A percentile compares a stretch with the other conserved stretches of the same genome.
These are phyloP conservation scores for Rhynchotus rufescens DNA, from an alignment of 2,797 vertebrate genomes.

Conservation along the genomic window DNA sequence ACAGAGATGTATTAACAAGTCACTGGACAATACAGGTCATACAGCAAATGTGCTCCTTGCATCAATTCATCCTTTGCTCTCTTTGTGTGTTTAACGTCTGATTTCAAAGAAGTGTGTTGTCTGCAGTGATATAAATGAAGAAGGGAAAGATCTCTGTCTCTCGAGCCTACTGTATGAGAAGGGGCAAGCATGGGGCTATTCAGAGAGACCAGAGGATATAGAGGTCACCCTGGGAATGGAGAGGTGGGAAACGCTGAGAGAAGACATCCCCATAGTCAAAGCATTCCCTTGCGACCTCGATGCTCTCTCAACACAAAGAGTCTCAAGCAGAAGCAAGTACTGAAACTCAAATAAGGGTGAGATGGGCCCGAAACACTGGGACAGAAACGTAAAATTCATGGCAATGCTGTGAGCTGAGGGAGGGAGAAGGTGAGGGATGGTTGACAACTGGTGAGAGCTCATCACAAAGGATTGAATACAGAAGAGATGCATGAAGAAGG, in stretches of 20 bases:
- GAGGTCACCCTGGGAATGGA: neutral
- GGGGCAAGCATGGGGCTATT: neutral
- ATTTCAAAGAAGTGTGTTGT: neutral
- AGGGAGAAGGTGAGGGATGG: fast-evolving
- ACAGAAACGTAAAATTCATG: fast-evolving
- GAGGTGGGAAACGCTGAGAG: neutral
- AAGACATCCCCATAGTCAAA: neutral
- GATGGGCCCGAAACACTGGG: neutral
- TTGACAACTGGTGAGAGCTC: neutral
- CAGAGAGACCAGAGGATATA: neutral
- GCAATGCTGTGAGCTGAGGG: fast-evolving
- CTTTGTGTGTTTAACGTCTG: neutral
- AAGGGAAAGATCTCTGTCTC: neutral
- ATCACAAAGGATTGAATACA: neutral
- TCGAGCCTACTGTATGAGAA: fast-evolving
- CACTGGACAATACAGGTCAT: constrained; percentile 26
- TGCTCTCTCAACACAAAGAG: fast-evolving
- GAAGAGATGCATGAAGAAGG: fast-evolving
- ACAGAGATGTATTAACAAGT: constrained; percentile 17
- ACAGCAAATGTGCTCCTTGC: neutral
- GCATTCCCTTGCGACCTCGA: neutral
- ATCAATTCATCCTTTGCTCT: neutral
- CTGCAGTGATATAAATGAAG: neutral
- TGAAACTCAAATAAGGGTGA: neutral
- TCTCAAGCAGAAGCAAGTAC: neutral